Evolutionary conservation across 1,140 invertebrate genomes (phyloP), one percentile per base, ranked within the genome.

Genomic region (Drosophila pruinosa): DNA sequence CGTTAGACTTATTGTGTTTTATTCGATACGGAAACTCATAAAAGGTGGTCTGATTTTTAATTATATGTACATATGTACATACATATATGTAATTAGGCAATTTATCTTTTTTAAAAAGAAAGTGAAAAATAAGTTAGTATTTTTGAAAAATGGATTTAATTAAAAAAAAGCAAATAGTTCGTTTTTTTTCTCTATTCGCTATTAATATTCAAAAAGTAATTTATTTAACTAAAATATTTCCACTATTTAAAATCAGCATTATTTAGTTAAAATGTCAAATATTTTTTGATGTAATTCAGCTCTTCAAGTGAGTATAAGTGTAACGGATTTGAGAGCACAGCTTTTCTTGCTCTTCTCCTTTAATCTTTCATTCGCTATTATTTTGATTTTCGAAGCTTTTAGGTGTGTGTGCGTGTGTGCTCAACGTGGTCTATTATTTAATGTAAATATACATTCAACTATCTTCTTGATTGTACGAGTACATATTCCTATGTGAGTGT

Each of bases 361-460:
- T 28, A 19, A 19, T 39, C 61, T 65, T 31, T 75, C 65, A 47
- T 72, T 65, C 58, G 68, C 43, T 81, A 81, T 81, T 77, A 81
- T 85, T 86, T 80, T 72, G 79, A 75, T 64, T 71, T 39, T 64
- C 34, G 41, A 63, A 28, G 15, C 14, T 21, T 56, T 54, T 56
- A n/a, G n/a, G 15, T 57, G 14, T 56, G 10, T 59, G 62, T 56
- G 31, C 36, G 14, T 17, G 15, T 53, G 48, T 28, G 59, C 39
- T 62, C 61, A 65, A 67, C 61, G 68, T 72, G 68, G 14, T 62
- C 64, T 62, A 73, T 73, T 73, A 67, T 73, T 69, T 57, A 72
- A 72, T 58, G 69, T 65, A 65, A 61, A 61, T 71, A 54, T 45
- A 10, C 15, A 22, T 31, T 28, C 15, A 39, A 34, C 31, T 22